These are phyloP conservation scores for Acrossocheilus fasciatus DNA, from an alignment of 2,797 vertebrate genomes.

Conservation along the genomic window DNA sequence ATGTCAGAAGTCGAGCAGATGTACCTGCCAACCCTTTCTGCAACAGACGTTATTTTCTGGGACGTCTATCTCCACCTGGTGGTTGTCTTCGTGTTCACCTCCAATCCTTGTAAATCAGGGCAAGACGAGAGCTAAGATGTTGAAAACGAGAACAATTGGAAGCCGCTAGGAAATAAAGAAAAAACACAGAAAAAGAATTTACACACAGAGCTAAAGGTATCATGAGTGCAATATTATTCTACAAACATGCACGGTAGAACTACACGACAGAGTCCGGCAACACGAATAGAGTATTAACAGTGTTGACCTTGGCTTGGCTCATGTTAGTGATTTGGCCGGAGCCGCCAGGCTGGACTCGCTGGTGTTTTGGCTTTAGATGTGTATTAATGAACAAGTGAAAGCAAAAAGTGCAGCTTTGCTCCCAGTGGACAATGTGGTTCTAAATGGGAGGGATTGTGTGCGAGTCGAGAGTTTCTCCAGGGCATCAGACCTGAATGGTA, in stretches of 20 bases:
- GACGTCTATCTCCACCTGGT: slow-evolving; percentile 71
- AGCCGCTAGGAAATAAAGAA: slow-evolving; percentile 9
- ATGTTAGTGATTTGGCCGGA: slow-evolving; percentile 64
- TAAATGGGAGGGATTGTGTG: slow-evolving; percentile 54
- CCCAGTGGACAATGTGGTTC: slow-evolving; percentile 50
- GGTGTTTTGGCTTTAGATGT: slow-evolving; percentile 31
- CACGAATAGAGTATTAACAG: slow-evolving; percentile 69
- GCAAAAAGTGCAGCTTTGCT: slow-evolving; percentile 40
- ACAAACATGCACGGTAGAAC: neutral
- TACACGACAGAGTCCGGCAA: slow-evolving; percentile 32
- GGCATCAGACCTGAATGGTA: slow-evolving; percentile 53
- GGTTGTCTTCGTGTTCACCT: slow-evolving; percentile 46
- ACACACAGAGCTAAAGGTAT: neutral
- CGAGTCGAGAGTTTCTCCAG: slow-evolving; percentile 51
- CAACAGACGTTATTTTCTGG: slow-evolving; percentile 37
- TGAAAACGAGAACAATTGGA: neutral
- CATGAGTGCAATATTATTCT: neutral
- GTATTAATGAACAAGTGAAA: slow-evolving; percentile 24
- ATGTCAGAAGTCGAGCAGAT: slow-evolving; percentile 11
- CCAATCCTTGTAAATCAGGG: neutral
- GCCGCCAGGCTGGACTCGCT: slow-evolving; percentile 40
- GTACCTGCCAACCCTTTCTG: slow-evolving; percentile 10
- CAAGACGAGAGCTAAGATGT: neutral
- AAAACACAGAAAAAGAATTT: slow-evolving; percentile 3
- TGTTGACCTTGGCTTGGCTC: slow-evolving; percentile 72